Percentiles rank a stretch among this genome's conserved stretches.
phyloP scores from a whole-genome alignment of 2,797 vertebrate species.

The Arnoldichthys spilopterus region DNA sequence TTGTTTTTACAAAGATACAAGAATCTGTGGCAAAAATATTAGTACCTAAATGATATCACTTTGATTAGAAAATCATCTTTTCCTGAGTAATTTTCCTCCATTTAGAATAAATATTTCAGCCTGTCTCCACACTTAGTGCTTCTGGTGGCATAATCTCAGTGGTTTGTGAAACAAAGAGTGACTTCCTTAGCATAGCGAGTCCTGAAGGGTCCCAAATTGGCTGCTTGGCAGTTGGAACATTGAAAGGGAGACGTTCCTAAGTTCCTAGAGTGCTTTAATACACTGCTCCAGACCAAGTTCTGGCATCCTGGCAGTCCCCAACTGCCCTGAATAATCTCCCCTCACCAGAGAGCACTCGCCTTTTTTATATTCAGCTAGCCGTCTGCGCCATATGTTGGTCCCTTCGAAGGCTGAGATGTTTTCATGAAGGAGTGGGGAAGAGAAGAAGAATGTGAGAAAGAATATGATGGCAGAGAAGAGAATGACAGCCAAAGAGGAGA shows the following conservation, averaged over 20 bases:
- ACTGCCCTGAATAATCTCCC: conserved; percentile 59
- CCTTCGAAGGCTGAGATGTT: conserved; percentile 50
- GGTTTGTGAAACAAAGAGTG: conserved; percentile 31
- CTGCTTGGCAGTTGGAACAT: conserved; percentile 36
- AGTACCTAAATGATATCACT: neutral
- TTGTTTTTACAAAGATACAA: neutral
- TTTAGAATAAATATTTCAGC: conserved; percentile 40
- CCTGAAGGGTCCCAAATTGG: conserved; percentile 39
- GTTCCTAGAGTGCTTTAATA: conserved; percentile 45
- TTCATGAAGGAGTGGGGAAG: conserved; percentile 43
- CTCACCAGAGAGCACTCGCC: conserved; percentile 48
- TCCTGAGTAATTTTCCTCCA: neutral
- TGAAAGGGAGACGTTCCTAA: conserved; percentile 35
- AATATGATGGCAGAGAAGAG: conserved; percentile 24
- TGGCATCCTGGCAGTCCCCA: conserved; percentile 42
- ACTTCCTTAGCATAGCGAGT: conserved; percentile 42
- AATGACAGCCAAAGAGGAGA: conserved; percentile 24
- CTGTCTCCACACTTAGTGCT: conserved; percentile 36
- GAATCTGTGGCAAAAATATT: neutral
- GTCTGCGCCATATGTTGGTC: conserved; percentile 61
- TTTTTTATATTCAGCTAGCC: conserved; percentile 61
- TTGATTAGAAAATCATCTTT: neutral
- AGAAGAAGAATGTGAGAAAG: conserved; percentile 12
- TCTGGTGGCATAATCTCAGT: conserved; percentile 40
- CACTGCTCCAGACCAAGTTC: conserved; percentile 12